phyloP scores from a whole-genome alignment of 2,888 invertebrate species.

The Mantis religiosa region DNA sequence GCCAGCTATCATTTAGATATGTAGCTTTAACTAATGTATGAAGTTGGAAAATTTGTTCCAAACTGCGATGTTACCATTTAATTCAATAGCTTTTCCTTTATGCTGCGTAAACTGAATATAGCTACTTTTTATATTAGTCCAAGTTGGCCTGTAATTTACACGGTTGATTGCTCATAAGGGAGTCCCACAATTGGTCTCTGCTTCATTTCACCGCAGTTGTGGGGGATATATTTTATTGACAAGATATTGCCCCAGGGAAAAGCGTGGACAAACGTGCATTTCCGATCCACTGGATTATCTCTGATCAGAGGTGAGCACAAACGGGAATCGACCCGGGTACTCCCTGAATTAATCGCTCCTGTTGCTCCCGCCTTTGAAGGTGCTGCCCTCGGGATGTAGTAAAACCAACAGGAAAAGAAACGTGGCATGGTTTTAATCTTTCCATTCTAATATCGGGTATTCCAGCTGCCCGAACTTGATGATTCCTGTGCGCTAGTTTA shows the following conservation, averaged over 20 bases:
- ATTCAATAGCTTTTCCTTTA: neutral
- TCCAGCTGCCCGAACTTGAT: neutral
- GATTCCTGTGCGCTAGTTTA: neutral
- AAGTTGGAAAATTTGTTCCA: neutral
- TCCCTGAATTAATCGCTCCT: neutral
- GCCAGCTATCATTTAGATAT: too few relatives aligned
- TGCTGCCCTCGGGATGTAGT: neutral
- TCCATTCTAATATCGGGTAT: neutral
- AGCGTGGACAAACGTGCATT: neutral
- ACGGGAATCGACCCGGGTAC: neutral
- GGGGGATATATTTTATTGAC: neutral
- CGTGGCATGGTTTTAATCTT: neutral
- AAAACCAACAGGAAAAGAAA: neutral
- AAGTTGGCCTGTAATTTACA: neutral
- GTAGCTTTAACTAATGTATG: neutral
- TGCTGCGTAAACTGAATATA: neutral
- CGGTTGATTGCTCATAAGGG: neutral
- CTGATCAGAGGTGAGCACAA: neutral
- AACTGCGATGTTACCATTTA: neutral
- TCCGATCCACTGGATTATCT: neutral
- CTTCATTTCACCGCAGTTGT: neutral
- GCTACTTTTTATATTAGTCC: neutral
- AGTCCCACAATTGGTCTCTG: neutral
- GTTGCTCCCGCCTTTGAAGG: neutral
- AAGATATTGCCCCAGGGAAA: neutral